phyloP scores from a whole-genome alignment of 2,113 vertebrate genomes.

The Indicator maculatus region DNA sequence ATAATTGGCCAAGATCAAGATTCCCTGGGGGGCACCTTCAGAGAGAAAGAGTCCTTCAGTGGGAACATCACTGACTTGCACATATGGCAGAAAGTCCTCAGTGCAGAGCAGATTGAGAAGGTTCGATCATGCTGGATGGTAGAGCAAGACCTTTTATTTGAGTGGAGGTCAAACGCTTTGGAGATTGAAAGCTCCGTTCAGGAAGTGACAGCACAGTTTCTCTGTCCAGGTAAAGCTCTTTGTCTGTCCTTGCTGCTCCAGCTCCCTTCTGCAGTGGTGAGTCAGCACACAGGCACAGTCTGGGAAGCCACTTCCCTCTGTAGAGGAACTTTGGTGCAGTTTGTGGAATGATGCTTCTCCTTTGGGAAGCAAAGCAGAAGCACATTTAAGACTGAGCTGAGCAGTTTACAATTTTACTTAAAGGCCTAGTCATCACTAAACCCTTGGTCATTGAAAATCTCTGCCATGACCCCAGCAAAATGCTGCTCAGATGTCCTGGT shows the following conservation, averaged over 20 bases:
- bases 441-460: background rate
- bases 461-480: background rate
- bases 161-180: slow-evolving; percentile 72
- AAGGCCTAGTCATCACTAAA: background rate
- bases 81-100: slow-evolving; percentile 79
- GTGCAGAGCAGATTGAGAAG: slow-evolving; percentile 69
- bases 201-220: slow-evolving; percentile 53
- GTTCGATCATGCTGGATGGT: slow-evolving; percentile 73
- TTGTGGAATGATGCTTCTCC: background rate
- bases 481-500: background rate
- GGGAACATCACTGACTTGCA: slow-evolving; percentile 88
- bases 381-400: background rate
- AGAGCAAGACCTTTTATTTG: slow-evolving; percentile 71
- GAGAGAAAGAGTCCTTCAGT: slow-evolving; percentile 84
- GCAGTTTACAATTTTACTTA: background rate
- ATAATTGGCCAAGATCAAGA: slow-evolving; percentile 93
- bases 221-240: slow-evolving; percentile 78
- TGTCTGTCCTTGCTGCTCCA: accelerated
- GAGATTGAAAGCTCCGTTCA: slow-evolving; percentile 71
- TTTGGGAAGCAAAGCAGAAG: background rate
- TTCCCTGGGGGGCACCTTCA: slow-evolving; percentile 87
- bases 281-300: background rate
- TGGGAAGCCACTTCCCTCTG: accelerated
- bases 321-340: background rate
- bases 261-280: background rate